phyloP scores from a whole-genome alignment of 2,113 vertebrate species.

The Prietella phreatophila region DNA sequence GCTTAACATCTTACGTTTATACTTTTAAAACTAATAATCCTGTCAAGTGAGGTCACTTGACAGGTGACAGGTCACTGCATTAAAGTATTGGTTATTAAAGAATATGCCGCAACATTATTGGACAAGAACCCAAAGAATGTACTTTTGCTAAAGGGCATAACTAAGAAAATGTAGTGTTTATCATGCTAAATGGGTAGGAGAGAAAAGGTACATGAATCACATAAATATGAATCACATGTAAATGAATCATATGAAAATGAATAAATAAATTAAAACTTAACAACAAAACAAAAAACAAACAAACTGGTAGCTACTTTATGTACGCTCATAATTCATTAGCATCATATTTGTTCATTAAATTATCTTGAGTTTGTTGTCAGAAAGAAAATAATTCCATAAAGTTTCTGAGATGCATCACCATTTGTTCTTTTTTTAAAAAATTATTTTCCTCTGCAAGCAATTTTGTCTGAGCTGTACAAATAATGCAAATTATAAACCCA shows the following conservation, averaged over 20 bases:
- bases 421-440: not conserved
- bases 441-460: not conserved
- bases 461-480: constrained; percentile 25
- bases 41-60: not conserved
- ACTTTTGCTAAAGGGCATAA: constrained; percentile 62
- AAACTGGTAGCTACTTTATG: not conserved
- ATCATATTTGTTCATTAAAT: not conserved
- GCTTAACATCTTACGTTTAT: not conserved
- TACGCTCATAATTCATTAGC: not conserved
- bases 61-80: not conserved
- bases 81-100: not conserved
- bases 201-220: too few species aligned
- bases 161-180: constrained; percentile 52
- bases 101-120: constrained; percentile 74
- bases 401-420: not conserved
- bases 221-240: too few species aligned
- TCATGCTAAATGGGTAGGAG: constrained; percentile 56
- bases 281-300: too few species aligned
- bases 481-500: constrained; percentile 31
- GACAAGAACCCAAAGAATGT: constrained; percentile 68
- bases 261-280: too few species aligned
- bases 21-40: not conserved
- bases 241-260: too few species aligned
- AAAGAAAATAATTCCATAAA: not conserved
- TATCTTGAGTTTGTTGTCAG: not conserved